A percentile compares a stretch with the other conserved stretches of the same genome.
Evolutionary conservation across 2,797 vertebrate species (phyloP).

Genomic region (Pantherophis alleghaniensis): DNA sequence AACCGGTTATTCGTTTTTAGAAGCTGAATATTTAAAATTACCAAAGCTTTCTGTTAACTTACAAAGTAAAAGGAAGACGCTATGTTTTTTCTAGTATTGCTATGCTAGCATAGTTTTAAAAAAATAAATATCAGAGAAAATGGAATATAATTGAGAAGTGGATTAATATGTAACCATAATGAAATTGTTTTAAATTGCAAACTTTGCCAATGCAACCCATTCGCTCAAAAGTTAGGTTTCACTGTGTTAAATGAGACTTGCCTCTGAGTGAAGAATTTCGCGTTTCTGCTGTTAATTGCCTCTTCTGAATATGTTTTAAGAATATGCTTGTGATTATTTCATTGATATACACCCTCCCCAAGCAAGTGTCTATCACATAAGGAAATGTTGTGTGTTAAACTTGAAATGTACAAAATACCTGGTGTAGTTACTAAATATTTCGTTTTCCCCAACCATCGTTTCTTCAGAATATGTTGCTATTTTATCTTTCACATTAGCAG

Average conservation of each 20-base stretch:
- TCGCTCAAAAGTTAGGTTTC: neutral
- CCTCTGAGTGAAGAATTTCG: conserved; percentile 1
- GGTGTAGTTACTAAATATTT: conserved; percentile 53
- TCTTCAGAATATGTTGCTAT: conserved; percentile 65
- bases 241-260: neutral
- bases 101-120: conserved; percentile 29
- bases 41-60: conserved; percentile 55
- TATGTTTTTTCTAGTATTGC: conserved; percentile 44
- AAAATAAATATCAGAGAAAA: neutral
- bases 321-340: neutral
- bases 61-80: neutral
- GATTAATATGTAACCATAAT: conserved; percentile 37
- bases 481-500: conserved; percentile 66
- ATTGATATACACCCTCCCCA: conserved; percentile 55
- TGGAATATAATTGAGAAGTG: conserved; percentile 43
- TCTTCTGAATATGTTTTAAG: conserved; percentile 46
- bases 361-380: conserved; percentile 40
- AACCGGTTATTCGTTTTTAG: conserved; percentile 61
- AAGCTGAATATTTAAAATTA: conserved; percentile 57
- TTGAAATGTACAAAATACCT: conserved; percentile 68
- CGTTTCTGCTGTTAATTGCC: conserved; percentile 40
- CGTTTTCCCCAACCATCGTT: conserved; percentile 30
- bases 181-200: conserved; percentile 31
- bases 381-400: conserved; percentile 60
- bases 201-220: conserved; percentile 5